Conservation (phyloP, 2,113 vertebrate genomes). For the Antigone vipio region DNA sequence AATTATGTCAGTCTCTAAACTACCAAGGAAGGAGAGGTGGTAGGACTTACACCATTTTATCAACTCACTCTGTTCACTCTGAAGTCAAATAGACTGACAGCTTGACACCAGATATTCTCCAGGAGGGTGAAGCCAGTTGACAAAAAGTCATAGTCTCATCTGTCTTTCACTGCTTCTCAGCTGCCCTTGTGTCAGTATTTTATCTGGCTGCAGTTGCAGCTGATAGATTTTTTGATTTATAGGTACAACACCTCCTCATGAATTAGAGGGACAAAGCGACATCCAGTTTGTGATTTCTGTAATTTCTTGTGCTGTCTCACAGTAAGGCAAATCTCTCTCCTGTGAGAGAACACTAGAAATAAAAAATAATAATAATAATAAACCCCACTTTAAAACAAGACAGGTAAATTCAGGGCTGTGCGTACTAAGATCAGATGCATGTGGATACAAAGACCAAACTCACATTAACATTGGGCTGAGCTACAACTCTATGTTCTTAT, state of each 20-base stretch:
- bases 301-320: background rate
- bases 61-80: background rate
- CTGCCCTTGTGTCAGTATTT: background rate
- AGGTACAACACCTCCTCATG: background rate
- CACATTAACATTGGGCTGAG: background rate
- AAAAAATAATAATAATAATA: background rate
- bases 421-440: background rate
- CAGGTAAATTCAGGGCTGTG: background rate
- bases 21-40: background rate
- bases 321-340: background rate
- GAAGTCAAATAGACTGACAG: background rate
- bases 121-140: background rate
- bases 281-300: background rate
- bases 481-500: background rate
- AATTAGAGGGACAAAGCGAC: background rate
- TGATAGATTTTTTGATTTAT: constrained; percentile 15
- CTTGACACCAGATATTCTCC: background rate
- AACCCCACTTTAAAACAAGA: background rate
- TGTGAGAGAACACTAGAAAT: background rate
- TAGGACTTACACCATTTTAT: background rate
- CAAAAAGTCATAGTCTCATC: background rate
- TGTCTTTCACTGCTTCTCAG: background rate
- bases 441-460: background rate
- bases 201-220: background rate
- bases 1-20: background rate